Base-by-base conservation (phyloP, 2,113 vertebrate species). In the Heliornis fulica region DNA sequence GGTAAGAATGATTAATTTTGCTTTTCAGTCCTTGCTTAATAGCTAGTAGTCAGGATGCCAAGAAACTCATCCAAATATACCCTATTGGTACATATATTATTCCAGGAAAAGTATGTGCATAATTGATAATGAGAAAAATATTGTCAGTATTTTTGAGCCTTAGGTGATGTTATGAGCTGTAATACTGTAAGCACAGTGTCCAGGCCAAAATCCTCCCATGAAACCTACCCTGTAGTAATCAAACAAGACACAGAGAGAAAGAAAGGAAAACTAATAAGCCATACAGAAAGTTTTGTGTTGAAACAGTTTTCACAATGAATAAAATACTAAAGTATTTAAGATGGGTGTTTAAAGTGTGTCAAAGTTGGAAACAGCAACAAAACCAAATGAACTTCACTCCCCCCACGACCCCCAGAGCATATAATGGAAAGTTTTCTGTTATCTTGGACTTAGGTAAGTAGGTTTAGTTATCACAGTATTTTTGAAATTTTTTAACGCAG, bases 91-190 rank as follows among this genome's bases (percentile, higher is more conserved):
- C 45, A 28, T 77, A 32, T 43, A 34, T 80, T 87, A 57, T 95
- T 90, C 81, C 50, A 83, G 34, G 66, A 94, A 85, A 72, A 85
- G 26, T 38, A 46, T 74, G 83, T 94, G 50, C 84, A 91, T 94
- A 88, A 94, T 93, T 90, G 75, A 94, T 87, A 82, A 69, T 84
- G 61, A 61, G 41, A 86, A 91, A 57, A 66, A 34, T 38, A 41
- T 12, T 91, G 61, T n/a, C 48, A 36, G 17, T 80, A 41, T 81
- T 66, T 89, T 69, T 79, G 36, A 91, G 59, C 38, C 13, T 71
- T 43, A 23, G 46, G 64, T 90, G 40, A 18, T 60, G 76, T 38
- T 90, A n/a, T 45, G 79, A 79, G 12, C 36, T 69, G 17, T 69
- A 76, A 56, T 71, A 43, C 15, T 46, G 31, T 69, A 82, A 89